Evolutionary conservation across 2,888 invertebrate species (phyloP).

Genomic region (Standfussiana lucernea): DNA sequence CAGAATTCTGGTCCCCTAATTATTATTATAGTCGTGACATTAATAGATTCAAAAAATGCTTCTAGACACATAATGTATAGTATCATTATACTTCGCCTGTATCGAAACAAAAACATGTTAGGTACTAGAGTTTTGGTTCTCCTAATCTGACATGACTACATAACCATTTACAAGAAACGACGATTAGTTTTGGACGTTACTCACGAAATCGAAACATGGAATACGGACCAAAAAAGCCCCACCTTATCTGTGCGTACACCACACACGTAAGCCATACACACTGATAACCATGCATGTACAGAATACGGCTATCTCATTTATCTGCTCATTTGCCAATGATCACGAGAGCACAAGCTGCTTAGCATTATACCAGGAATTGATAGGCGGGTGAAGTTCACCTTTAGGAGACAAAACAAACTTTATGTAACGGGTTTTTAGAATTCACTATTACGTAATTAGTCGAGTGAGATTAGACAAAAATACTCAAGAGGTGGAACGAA

Average conservation of each 20-base stretch:
- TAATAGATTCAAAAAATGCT: not conserved
- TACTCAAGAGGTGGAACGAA: no score
- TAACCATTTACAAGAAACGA: not conserved
- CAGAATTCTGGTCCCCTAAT: not conserved
- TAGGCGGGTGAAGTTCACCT: slow-evolving; percentile 51
- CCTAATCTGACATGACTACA: not conserved
- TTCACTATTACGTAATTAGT: not conserved
- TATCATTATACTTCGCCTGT: not conserved
- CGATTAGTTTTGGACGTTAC: not conserved
- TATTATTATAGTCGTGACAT: not conserved
- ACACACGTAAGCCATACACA: slow-evolving; percentile 27
- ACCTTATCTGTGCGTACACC: not conserved
- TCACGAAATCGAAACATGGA: not conserved
- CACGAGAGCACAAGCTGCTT: slow-evolving; percentile 53
- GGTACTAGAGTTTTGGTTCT: not conserved
- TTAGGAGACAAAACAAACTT: slow-evolving; percentile 28
- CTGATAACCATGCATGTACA: slow-evolving; percentile 32
- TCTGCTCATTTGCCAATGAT: slow-evolving; percentile 32
- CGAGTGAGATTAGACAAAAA: no score
- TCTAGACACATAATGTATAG: not conserved
- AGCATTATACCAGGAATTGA: slow-evolving; percentile 40
- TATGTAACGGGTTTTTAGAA: not conserved
- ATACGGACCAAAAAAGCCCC: not conserved
- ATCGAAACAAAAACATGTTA: not conserved
- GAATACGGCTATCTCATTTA: slow-evolving; percentile 34